Percentiles rank a stretch among this genome's conserved stretches.
Conservation (phyloP, 37 sponge, comb jelly and placozoan species). For the Crambe crambe region DNA sequence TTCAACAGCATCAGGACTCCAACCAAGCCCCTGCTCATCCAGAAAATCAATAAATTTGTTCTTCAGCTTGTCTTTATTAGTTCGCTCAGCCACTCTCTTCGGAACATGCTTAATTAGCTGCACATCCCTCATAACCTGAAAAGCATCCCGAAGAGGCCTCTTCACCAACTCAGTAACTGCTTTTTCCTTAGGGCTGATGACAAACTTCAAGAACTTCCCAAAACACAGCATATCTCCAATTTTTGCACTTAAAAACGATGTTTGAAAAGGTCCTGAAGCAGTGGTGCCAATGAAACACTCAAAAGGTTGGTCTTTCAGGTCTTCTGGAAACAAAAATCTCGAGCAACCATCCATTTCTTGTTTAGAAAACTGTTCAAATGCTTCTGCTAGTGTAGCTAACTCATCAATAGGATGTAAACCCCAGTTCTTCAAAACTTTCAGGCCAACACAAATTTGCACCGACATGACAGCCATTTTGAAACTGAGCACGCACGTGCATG, state of each 20-base stretch:
- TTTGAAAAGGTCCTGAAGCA: background rate
- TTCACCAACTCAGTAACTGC: too few relatives aligned
- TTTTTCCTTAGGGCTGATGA: too few relatives aligned
- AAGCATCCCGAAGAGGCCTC: background rate
- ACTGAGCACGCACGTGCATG: too few relatives aligned
- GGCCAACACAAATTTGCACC: background rate
- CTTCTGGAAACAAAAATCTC: background rate
- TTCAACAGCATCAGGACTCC: background rate
- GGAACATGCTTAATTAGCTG: background rate
- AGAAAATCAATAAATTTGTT: background rate
- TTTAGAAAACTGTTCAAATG: background rate
- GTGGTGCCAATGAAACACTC: background rate
- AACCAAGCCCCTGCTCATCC: background rate
- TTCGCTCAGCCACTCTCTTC: background rate
- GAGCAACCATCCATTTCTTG: background rate
- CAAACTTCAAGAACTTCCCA: too few relatives aligned
- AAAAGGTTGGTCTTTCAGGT: slow-evolving; percentile 6
- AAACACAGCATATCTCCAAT: too few relatives aligned
- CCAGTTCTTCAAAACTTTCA: slow-evolving; percentile 4
- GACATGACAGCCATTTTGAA: too few relatives aligned
- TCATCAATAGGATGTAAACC: background rate
- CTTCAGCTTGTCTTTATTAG: slow-evolving; percentile 1
- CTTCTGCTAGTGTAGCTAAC: too few relatives aligned
- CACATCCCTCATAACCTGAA: background rate
- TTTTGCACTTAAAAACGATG: background rate